phyloP scores from a whole-genome alignment of 2,888 invertebrate genomes.

The Ophion ellenae region DNA sequence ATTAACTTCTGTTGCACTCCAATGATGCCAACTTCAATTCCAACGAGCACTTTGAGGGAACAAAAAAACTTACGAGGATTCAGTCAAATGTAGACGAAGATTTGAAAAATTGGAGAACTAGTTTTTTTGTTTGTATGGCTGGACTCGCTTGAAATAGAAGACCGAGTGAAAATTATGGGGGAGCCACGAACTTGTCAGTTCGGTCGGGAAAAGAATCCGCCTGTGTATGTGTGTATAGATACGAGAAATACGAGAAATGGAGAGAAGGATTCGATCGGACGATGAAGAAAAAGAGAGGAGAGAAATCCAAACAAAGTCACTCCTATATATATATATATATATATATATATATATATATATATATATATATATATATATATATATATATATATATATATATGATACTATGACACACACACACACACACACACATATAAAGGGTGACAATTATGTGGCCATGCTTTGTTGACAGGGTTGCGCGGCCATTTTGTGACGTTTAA shows the following conservation, averaged over 20 bases:
- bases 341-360: too few species aligned
- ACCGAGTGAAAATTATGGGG: not conserved
- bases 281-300: constrained; percentile 2
- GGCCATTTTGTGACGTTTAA: too few species aligned
- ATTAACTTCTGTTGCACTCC: too few species aligned
- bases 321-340: too few species aligned
- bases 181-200: not conserved
- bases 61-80: not conserved
- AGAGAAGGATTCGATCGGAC: constrained; percentile 21
- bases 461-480: too few species aligned
- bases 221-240: not conserved
- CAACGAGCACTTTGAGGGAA: too few species aligned
- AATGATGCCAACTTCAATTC: too few species aligned
- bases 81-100: not conserved
- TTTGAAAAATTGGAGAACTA: not conserved
- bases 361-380: too few species aligned
- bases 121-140: not conserved
- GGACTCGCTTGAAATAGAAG: not conserved
- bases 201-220: not conserved
- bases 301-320: not conserved
- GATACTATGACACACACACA: too few species aligned
- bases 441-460: too few species aligned
- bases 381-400: too few species aligned
- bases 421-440: too few species aligned
- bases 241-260: constrained; percentile 12